These are phyloP conservation scores for Bos javanicus DNA, from an alignment of 2,113 vertebrate genomes.

Conservation along the genomic window DNA sequence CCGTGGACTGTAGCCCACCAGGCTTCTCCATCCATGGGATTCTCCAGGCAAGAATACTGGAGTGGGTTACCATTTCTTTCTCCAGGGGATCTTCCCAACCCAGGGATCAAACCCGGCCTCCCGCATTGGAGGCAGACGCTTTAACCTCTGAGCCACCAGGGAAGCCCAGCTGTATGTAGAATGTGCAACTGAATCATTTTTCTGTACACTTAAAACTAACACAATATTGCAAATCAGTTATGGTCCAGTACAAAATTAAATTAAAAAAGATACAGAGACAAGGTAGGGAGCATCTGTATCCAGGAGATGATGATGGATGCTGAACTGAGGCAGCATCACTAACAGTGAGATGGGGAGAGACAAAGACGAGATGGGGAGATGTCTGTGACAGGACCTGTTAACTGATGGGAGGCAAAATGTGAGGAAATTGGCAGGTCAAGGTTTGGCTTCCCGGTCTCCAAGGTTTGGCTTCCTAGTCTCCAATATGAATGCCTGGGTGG, in stretches of 20 bases:
- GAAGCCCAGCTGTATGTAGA: neutral
- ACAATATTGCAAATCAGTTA: neutral
- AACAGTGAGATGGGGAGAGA: neutral
- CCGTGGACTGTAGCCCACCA: no score
- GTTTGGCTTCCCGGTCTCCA: neutral
- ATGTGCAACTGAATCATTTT: neutral
- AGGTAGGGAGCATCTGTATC: neutral
- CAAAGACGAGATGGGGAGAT: neutral
- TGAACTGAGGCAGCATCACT: neutral
- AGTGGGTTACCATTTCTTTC: no score
- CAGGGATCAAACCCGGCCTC: no score
- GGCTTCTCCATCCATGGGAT: no score
- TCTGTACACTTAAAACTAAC: neutral
- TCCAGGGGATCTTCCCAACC: no score
- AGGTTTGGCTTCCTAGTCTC: neutral
- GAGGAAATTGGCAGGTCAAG: neutral
- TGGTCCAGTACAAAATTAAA: neutral
- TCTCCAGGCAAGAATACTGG: no score
- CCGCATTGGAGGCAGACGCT: no score
- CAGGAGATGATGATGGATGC: neutral
- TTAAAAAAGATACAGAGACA: neutral
- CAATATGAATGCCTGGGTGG: neutral
- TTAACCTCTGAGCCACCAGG: no score
- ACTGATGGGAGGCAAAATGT: neutral
- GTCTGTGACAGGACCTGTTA: neutral